These are phyloP conservation scores for Acropora yongei DNA, from an alignment of 64 coral and sea anemone species.

Conservation along the genomic window DNA sequence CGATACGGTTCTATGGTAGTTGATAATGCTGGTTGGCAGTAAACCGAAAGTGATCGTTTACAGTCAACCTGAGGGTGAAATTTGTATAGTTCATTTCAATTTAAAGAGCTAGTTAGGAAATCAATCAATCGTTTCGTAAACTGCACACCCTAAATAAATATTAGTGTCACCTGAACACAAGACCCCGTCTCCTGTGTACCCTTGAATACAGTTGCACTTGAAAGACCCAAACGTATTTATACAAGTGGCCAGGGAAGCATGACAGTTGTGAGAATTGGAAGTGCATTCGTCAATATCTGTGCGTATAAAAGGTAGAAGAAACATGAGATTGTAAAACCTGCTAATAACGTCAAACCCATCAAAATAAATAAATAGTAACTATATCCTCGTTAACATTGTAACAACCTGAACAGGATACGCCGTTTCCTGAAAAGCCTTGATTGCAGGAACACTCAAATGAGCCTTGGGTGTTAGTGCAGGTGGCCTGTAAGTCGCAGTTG, in stretches of 20 bases:
- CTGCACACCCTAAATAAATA: background rate
- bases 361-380: too few species aligned
- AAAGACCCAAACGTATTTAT: background rate
- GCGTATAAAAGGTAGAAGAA: too few species aligned
- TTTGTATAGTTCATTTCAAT: too few species aligned
- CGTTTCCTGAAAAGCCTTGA: background rate
- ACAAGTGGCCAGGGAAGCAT: background rate
- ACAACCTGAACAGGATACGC: background rate
- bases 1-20: too few species aligned
- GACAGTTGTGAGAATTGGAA: background rate
- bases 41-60: too few species aligned
- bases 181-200: background rate
- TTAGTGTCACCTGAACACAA: background rate
- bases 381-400: too few species aligned
- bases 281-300: conserved; percentile 9
- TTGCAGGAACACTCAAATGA: background rate
- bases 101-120: too few species aligned
- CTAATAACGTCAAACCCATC: too few species aligned
- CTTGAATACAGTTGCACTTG: background rate
- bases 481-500: background rate
- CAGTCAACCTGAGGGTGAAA: too few species aligned
- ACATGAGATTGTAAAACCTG: too few species aligned
- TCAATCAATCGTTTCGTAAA: too few species aligned
- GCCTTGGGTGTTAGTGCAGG: background rate
- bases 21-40: too few species aligned